These are phyloP conservation scores for Opisthocomus hoazin DNA, from an alignment of 2,113 vertebrate species.

Conservation along the genomic window DNA sequence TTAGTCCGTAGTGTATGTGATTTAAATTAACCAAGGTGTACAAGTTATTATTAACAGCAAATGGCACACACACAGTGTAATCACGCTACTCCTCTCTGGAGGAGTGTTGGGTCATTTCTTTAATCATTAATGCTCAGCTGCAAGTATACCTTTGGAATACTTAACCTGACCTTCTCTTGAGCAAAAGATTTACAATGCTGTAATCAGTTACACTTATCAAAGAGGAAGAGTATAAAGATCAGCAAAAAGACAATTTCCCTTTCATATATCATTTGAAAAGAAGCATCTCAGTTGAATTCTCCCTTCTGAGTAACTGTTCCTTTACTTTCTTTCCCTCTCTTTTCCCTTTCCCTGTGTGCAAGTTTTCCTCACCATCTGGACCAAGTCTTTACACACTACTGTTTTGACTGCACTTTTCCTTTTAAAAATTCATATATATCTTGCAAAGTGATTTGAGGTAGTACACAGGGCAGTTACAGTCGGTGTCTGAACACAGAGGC, in stretches of 20 bases:
- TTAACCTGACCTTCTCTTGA: neutral
- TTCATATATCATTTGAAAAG: neutral
- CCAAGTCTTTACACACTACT: rapidly evolving
- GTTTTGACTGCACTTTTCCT: neutral
- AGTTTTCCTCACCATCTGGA: neutral
- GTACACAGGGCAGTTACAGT: neutral
- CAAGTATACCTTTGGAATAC: neutral
- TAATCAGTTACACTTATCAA: neutral
- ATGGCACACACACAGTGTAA: neutral
- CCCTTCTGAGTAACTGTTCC: neutral
- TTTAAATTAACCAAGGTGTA: neutral
- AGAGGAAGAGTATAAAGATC: neutral
- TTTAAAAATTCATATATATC: neutral
- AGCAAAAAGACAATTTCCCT: neutral
- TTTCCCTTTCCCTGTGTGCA: neutral
- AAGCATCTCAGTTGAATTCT: neutral
- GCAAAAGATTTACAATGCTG: neutral
- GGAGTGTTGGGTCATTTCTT: neutral
- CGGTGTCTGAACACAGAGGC: neutral
- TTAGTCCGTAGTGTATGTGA: neutral
- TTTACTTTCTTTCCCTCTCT: neutral
- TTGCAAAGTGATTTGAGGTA: neutral
- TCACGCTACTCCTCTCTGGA: neutral
- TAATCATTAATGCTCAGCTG: neutral
- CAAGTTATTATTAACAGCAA: neutral